Conservation (phyloP, 1,140 invertebrate species). For the Drosophila orosa region DNA sequence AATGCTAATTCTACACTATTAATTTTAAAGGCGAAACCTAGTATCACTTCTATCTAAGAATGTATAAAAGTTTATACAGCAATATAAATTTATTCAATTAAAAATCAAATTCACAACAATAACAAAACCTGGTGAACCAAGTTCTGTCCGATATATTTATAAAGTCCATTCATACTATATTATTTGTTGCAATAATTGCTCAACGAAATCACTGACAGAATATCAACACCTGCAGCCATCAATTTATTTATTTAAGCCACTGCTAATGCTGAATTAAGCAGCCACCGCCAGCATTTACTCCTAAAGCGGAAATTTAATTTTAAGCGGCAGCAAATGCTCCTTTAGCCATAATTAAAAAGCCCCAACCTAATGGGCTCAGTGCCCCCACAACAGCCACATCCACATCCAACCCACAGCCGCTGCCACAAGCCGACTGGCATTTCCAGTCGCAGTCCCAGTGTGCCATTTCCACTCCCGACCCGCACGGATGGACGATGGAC, state of each 20-base stretch:
- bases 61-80: background rate
- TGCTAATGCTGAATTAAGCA: conserved; percentile 9
- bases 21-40: background rate
- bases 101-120: background rate
- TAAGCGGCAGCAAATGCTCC: conserved; percentile 43
- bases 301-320: conserved; percentile 34
- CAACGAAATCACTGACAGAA: background rate
- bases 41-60: rapidly evolving
- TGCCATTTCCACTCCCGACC: conserved; percentile 4
- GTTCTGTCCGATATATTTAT: too few relatives aligned
- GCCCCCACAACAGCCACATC: background rate
- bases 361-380: conserved; percentile 50
- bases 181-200: background rate
- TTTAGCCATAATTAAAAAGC: conserved; percentile 59
- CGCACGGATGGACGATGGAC: background rate
- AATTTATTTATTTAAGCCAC: conserved; percentile 17
- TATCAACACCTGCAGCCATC: conserved; percentile 2
- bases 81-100: background rate
- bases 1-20: background rate
- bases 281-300: conserved; percentile 10
- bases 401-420: conserved; percentile 8
- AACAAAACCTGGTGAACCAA: background rate
- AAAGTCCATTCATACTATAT: background rate
- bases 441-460: background rate
- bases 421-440: conserved; percentile 8